Conservation (phyloP, 2,888 invertebrate genomes). For the Euzophera pinguis region DNA sequence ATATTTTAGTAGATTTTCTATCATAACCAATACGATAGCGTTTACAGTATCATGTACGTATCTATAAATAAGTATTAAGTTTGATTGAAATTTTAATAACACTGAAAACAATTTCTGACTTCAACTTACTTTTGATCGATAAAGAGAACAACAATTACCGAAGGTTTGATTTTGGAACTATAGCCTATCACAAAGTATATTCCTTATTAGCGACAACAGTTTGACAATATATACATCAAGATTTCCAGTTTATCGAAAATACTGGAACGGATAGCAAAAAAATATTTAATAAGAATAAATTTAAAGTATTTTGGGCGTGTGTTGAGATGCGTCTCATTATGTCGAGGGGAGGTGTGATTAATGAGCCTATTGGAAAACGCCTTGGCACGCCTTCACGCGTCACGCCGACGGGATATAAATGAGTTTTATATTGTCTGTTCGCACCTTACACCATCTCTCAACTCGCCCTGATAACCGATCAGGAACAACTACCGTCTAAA, state of each 20-base stretch:
- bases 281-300: constrained; percentile 57
- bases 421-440: constrained; percentile 75
- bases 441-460: constrained; percentile 69
- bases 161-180: too few species aligned
- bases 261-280: constrained; percentile 20
- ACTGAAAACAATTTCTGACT: too few species aligned
- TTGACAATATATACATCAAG: too few species aligned
- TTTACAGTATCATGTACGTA: too few species aligned
- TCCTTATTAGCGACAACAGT: too few species aligned
- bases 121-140: too few species aligned
- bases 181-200: too few species aligned
- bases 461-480: constrained; percentile 57
- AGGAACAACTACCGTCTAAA: constrained; percentile 54
- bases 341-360: constrained; percentile 68
- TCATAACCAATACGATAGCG: too few species aligned
- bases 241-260: neutral
- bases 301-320: constrained; percentile 57
- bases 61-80: too few species aligned
- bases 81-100: too few species aligned
- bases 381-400: constrained; percentile 68
- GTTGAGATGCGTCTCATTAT: constrained; percentile 72
- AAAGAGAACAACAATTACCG: too few species aligned
- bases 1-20: too few species aligned
- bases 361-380: constrained; percentile 74
- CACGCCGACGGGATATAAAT: constrained; percentile 74